Evolutionary conservation across 2,797 vertebrate genomes (phyloP), one percentile per base, ranked within the genome.

Genomic region (Hyperoplus immaculatus): DNA sequence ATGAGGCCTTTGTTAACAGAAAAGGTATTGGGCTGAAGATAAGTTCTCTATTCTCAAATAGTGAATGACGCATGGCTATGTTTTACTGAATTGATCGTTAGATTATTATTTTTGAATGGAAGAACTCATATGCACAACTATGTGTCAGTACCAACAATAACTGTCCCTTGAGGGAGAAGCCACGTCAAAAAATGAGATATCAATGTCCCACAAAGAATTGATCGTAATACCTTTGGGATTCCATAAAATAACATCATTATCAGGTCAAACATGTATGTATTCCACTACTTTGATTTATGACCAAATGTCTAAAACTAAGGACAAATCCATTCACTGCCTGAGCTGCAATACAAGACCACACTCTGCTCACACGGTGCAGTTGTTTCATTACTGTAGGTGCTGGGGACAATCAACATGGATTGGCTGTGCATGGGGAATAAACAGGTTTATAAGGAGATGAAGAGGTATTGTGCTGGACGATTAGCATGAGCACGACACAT

Each of bases 371-470:
- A 14, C 38, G 12, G 47, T 11, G 18, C n/a, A 43, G 50, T 43
- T 64, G 47, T 29, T n/a, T 4, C 11, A 18, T 6, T 36, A 39
- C 29, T 29, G 29, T 11, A 39, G 9, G 1, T 54, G 18, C 13
- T 29, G 3, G 18, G 29, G 53, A 54, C 8, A 42, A 58, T 41
- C 14, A 4, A 58, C 4, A 4, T 41, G 15, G 2, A n/a, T 38
- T 6, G 7, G 8, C 16, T 79, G 68, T 70, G 51, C 58, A 79
- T 66, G 76, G 84, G 87, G 74, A 84, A 87, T 79, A 86, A 85
- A 82, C 82, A 68, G 68, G 72, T 82, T 82, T 87, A 68, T 83
- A 82, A 78, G 74, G 75, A 86, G 80, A 89, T 85, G 85, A 88
- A 29, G 81, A 84, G 66, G 71, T 73, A 54, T 64, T 77, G 56